These are phyloP conservation scores for Cariama cristata DNA, from an alignment of 2,113 vertebrate genomes.

Conservation along the genomic window DNA sequence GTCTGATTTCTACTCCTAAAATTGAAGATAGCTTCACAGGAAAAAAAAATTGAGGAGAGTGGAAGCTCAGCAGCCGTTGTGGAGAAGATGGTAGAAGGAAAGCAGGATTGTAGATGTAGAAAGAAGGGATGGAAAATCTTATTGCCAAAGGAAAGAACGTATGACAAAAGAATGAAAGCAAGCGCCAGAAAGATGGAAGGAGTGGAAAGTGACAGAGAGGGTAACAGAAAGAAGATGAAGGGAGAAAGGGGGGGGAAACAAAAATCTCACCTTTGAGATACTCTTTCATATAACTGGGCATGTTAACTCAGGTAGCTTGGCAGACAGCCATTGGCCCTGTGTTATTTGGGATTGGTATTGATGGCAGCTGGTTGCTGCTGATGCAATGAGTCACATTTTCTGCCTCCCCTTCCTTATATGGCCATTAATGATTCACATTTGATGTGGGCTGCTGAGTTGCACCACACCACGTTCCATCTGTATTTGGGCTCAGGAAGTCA, in stretches of 20 bases:
- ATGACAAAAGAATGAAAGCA: background rate
- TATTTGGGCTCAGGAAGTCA: constrained; percentile 38
- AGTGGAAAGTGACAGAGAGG: background rate
- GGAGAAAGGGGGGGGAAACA: background rate
- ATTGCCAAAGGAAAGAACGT: background rate
- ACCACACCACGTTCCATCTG: constrained; percentile 50
- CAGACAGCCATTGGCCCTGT: constrained; percentile 8
- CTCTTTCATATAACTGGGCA: background rate
- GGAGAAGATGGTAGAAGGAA: background rate
- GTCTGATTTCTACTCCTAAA: background rate
- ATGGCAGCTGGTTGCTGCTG: constrained; percentile 60
- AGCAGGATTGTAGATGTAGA: background rate
- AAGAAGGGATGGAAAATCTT: background rate
- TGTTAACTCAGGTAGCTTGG: constrained; percentile 46
- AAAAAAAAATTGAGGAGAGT: background rate
- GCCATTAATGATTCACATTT: constrained; percentile 52
- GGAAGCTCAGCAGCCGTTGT: background rate
- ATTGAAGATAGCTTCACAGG: background rate
- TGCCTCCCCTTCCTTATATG: constrained; percentile 49
- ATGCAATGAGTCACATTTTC: constrained; percentile 54
- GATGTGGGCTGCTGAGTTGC: constrained; percentile 47
- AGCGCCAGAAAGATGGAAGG: background rate
- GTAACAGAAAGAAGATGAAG: background rate
- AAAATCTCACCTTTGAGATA: background rate
- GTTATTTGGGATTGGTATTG: constrained; percentile 33